phyloP scores from a whole-genome alignment of 2,888 invertebrate species.

The Drosophila eohydei region DNA sequence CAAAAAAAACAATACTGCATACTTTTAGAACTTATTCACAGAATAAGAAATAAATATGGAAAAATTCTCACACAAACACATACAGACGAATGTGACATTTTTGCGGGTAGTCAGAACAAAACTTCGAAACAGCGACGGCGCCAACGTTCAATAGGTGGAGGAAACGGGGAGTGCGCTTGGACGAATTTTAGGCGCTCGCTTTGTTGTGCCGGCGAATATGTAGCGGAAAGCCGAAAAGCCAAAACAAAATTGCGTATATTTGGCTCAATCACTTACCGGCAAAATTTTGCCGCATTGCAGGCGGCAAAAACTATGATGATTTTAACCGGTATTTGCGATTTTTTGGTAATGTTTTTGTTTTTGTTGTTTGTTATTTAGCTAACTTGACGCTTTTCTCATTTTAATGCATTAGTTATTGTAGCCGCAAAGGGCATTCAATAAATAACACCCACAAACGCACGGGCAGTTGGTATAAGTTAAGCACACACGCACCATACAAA shows the following conservation, averaged over 20 bases:
- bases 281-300: constrained; percentile 46
- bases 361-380: constrained; percentile 7
- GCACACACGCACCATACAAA: constrained; percentile 35
- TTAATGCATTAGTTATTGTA: constrained; percentile 23
- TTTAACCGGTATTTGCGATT: constrained; percentile 7
- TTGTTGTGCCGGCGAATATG: constrained; percentile 73
- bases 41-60: constrained; percentile 33
- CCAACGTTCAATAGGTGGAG: constrained; percentile 39
- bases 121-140: constrained; percentile 56
- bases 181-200: constrained; percentile 28
- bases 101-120: constrained; percentile 39
- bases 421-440: constrained; percentile 27
- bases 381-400: constrained; percentile 26
- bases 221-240: constrained; percentile 42
- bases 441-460: constrained; percentile 16
- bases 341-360: constrained; percentile 2
- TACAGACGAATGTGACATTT: constrained; percentile 25
- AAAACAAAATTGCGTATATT: constrained; percentile 51
- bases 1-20: constrained; percentile 32
- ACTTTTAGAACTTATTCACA: constrained; percentile 18
- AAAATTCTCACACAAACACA: constrained; percentile 24
- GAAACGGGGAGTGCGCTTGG: not conserved
- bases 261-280: constrained; percentile 57
- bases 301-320: constrained; percentile 17
- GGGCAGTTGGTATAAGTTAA: constrained; percentile 19